These are phyloP conservation scores for Taenaris catops DNA, from an alignment of 2,888 invertebrate species.

Conservation along the genomic window DNA sequence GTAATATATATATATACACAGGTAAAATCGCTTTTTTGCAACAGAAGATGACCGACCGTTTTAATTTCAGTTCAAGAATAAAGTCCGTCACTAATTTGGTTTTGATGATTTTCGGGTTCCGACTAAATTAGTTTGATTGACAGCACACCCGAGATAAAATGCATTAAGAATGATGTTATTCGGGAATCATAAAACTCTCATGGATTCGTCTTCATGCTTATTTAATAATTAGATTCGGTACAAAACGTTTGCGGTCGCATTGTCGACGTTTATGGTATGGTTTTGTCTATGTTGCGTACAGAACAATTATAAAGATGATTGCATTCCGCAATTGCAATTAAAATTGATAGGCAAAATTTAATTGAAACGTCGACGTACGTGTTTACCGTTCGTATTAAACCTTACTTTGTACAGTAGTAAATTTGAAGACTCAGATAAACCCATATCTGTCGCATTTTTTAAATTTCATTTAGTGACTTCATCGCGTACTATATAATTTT, in stretches of 20 bases:
- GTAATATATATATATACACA: no score
- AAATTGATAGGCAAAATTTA: no score
- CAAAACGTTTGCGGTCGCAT: conserved; percentile 34
- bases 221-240: conserved; percentile 40
- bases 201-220: conserved; percentile 36
- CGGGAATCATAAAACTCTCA: conserved; percentile 17
- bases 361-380: no score
- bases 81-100: conserved; percentile 1
- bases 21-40: no score
- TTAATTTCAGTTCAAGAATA: background rate
- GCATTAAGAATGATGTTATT: conserved; percentile 6
- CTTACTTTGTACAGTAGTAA: no score
- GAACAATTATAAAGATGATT: conserved; percentile 28
- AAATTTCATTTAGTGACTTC: no score
- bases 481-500: no score
- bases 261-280: conserved; percentile 29
- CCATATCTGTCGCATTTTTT: no score
- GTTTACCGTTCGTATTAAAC: no score
- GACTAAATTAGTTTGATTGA: conserved; percentile 9
- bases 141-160: conserved; percentile 7
- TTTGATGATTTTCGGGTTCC: conserved; percentile 1
- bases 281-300: conserved; percentile 48
- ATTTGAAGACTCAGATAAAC: no score
- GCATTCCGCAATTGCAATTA: no score
- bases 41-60: background rate